These are phyloP conservation scores for Petrocephalus microphthalmus DNA, from an alignment of 2,113 vertebrate genomes.

Conservation along the genomic window DNA sequence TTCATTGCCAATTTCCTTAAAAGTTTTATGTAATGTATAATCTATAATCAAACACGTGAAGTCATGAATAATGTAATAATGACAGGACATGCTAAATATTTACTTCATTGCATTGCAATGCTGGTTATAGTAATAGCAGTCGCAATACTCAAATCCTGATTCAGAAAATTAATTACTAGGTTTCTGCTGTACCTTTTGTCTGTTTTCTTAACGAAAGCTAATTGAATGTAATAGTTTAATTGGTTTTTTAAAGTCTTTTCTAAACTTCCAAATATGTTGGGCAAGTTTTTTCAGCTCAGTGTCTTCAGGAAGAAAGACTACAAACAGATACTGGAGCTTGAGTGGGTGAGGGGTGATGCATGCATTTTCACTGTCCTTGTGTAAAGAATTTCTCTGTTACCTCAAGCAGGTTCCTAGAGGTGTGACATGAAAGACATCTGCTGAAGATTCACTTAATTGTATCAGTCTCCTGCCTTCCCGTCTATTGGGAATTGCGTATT, in stretches of 20 bases:
- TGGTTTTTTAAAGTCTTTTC: not conserved
- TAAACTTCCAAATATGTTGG: not conserved
- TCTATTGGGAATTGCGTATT: constrained; percentile 20
- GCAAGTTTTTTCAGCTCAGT: not conserved
- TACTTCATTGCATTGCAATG: not conserved
- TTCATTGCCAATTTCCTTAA: not conserved
- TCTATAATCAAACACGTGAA: not conserved
- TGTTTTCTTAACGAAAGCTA: constrained; percentile 37
- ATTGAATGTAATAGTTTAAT: not conserved
- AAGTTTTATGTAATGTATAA: not conserved
- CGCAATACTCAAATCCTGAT: constrained; percentile 37
- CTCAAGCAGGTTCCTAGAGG: constrained; percentile 36
- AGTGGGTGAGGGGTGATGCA: not conserved
- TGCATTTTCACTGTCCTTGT: not conserved
- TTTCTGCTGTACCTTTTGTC: constrained; percentile 38
- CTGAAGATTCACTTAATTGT: constrained; percentile 36
- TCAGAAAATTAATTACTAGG: constrained; percentile 45
- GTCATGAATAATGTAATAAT: not conserved
- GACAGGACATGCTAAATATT: not conserved
- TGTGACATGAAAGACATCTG: constrained; percentile 35
- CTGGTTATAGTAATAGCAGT: not conserved
- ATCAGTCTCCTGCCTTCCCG: constrained; percentile 26
- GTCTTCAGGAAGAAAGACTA: not conserved
- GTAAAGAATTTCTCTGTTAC: constrained; percentile 34
- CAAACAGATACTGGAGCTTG: not conserved